Evolutionary conservation across 2,113 vertebrate species (phyloP).

Genomic region (Callorhinus ursinus): DNA sequence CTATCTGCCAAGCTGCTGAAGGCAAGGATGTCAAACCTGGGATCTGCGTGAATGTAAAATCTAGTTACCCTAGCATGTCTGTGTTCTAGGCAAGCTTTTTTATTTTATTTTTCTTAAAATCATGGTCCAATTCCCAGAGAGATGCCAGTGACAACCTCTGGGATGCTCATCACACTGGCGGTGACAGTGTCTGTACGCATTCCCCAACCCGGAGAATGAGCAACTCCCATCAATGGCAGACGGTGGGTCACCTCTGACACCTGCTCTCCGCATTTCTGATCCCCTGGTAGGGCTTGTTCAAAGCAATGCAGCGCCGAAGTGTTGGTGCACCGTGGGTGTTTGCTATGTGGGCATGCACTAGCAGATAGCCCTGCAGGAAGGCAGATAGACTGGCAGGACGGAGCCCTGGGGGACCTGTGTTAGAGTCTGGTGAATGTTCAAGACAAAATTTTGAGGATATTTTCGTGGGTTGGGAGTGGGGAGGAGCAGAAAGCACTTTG

Average conservation of each 20-base stretch:
- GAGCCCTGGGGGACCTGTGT: background rate
- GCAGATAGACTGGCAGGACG: background rate
- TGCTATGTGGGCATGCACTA: constrained; percentile 71
- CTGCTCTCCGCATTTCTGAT: constrained; percentile 70
- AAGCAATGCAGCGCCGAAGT: constrained; percentile 64
- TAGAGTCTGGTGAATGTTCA: background rate
- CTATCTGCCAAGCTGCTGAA: constrained; percentile 67
- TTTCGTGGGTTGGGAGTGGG: background rate
- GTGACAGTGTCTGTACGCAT: background rate
- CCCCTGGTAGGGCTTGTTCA: constrained; percentile 61
- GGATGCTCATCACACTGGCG: background rate
- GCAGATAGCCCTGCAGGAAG: constrained; percentile 78
- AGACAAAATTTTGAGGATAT: background rate
- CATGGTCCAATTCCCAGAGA: constrained; percentile 61
- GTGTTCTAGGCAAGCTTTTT: constrained; percentile 34
- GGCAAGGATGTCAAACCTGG: constrained; percentile 67
- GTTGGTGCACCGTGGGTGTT: constrained; percentile 68
- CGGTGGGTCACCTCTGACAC: constrained; percentile 61
- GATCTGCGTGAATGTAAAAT: background rate
- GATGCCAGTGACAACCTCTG: constrained; percentile 7
- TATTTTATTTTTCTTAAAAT: background rate
- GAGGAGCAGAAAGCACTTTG: background rate
- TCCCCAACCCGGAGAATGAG: background rate
- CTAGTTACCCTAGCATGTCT: constrained; percentile 49
- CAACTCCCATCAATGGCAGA: constrained; percentile 5